Evolutionary conservation across 2,888 invertebrate species (phyloP).

Genomic region (Tetanocera ferruginea): DNA sequence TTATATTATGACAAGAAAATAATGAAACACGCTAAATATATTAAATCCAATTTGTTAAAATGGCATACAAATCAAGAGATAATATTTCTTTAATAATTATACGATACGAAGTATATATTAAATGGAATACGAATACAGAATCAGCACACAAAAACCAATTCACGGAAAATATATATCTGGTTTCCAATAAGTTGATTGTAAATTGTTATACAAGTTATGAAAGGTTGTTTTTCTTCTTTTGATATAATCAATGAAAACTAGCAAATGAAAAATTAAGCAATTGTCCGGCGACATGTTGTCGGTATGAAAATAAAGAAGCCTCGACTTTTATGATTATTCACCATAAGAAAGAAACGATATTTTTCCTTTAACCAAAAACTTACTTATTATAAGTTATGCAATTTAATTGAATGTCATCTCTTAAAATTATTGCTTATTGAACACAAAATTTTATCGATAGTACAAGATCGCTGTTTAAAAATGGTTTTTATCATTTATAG

Average conservation of each 20-base stretch:
- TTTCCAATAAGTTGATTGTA: constrained; percentile 18
- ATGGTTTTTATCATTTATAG: too few species aligned
- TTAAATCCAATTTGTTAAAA: constrained; percentile 34
- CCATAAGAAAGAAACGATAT: constrained; percentile 16
- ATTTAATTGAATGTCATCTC: not conserved
- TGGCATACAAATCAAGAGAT: constrained; percentile 31
- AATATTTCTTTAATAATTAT: constrained; percentile 17
- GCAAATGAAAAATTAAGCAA: constrained; percentile 32
- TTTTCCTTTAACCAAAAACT: not conserved
- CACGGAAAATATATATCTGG: constrained; percentile 65
- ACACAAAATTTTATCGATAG: too few species aligned
- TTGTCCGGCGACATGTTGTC: constrained; percentile 33
- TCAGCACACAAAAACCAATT: constrained; percentile 69
- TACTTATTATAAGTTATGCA: not conserved
- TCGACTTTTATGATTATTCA: constrained; percentile 12
- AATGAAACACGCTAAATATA: constrained; percentile 32
- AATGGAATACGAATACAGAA: constrained; percentile 65
- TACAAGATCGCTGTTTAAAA: too few species aligned
- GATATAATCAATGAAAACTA: constrained; percentile 23
- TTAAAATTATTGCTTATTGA: not conserved
- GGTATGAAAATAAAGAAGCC: constrained; percentile 27
- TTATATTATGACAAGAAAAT: constrained; percentile 35
- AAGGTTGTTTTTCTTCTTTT: constrained; percentile 20
- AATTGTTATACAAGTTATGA: constrained; percentile 22
- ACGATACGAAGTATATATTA: constrained; percentile 18